phyloP scores from a whole-genome alignment of 2,797 vertebrate genomes.

The Pangasius djambal region DNA sequence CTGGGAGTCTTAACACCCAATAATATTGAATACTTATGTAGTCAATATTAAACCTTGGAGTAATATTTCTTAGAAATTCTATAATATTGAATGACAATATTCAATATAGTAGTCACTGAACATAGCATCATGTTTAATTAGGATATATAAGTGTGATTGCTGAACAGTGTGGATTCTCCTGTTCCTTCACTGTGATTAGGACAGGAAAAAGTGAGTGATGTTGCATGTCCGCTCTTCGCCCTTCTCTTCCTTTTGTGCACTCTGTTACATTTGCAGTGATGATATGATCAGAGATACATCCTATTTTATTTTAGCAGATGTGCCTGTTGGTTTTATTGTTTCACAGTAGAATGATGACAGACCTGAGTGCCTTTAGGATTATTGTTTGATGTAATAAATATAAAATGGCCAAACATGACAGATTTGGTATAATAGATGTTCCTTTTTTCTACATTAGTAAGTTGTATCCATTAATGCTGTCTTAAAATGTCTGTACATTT shows the following conservation, averaged over 20 bases:
- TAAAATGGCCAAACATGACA: not conserved
- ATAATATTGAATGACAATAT: not conserved
- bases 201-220: conserved; percentile 14
- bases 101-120: not conserved
- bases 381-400: conserved; percentile 1
- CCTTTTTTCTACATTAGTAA: not conserved
- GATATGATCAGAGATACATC: not conserved
- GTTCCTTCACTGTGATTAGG: not conserved
- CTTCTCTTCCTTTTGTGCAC: not conserved
- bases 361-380: not conserved
- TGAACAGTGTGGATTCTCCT: not conserved
- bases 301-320: conserved; percentile 1
- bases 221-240: not conserved
- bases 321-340: conserved; percentile 21
- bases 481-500: not conserved
- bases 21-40: not conserved
- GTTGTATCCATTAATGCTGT: not conserved
- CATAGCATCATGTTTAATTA: not conserved
- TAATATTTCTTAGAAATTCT: not conserved
- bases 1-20: not conserved
- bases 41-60: not conserved
- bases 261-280: conserved; percentile 2
- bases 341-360: not conserved
- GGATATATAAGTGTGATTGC: not conserved
- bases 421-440: not conserved